Evolutionary conservation across 1,140 invertebrate species (phyloP).

Genomic region (Cyphomyrmex costatus): DNA sequence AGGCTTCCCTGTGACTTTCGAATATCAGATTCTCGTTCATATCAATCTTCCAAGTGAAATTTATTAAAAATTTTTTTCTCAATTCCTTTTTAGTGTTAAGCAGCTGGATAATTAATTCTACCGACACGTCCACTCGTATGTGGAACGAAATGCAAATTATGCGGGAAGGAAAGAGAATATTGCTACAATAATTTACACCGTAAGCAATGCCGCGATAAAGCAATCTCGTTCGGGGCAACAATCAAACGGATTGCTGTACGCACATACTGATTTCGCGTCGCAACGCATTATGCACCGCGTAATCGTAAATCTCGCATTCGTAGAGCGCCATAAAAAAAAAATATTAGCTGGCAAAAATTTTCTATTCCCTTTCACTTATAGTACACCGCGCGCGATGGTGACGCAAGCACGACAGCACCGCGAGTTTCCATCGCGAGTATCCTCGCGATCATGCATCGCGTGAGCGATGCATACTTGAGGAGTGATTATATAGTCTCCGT

Average conservation of each 20-base stretch:
- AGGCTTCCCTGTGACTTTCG: conserved; percentile 44
- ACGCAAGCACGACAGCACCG: conserved; percentile 68
- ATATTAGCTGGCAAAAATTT: conserved; percentile 61
- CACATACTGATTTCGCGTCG: not conserved
- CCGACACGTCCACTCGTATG: not conserved
- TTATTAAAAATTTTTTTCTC: too few relatives aligned
- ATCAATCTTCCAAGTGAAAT: not conserved
- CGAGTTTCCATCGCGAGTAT: conserved; percentile 65
- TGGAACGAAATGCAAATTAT: conserved; percentile 2
- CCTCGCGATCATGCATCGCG: conserved; percentile 60
- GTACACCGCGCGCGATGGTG: conserved; percentile 43
- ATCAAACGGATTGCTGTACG: conserved; percentile 11
- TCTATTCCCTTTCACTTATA: conserved; percentile 74
- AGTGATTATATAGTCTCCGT: conserved; percentile 24
- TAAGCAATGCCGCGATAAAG: not conserved
- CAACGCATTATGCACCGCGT: conserved; percentile 31
- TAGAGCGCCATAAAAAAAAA: conserved; percentile 29
- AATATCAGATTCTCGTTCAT: not conserved
- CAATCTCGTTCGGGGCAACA: conserved; percentile 39
- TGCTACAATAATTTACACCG: not conserved
- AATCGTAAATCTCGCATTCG: conserved; percentile 52
- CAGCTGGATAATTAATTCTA: not conserved
- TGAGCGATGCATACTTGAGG: conserved; percentile 53
- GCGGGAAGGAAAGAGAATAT: not conserved
- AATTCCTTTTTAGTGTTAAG: not conserved